A percentile compares a stretch with the other conserved stretches of the same genome.
Conservation (phyloP, 2,888 invertebrate genomes). For the Epiblema foenella region DNA sequence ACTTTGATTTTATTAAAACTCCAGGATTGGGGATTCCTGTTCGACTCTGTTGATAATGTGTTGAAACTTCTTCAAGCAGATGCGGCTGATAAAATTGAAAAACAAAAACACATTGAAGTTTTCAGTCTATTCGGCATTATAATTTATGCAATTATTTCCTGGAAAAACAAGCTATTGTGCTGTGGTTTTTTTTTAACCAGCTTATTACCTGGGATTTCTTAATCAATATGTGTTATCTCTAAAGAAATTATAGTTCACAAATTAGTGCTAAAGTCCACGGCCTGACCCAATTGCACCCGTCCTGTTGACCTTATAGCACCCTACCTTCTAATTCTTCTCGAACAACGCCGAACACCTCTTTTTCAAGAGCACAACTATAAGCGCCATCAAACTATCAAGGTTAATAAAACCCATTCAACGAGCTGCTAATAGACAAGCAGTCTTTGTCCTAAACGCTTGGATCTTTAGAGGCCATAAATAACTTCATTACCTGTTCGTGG, state of each 20-base stretch:
- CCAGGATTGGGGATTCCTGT: constrained; percentile 20
- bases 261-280: no score
- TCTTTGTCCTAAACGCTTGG: constrained; percentile 40
- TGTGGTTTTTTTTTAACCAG: no score
- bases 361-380: constrained; percentile 46
- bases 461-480: constrained; percentile 75
- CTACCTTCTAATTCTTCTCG: no score
- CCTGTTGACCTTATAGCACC: background rate
- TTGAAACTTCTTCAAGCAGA: background rate
- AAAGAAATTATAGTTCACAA: background rate
- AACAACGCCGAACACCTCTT: constrained; percentile 29
- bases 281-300: background rate
- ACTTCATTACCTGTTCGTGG: constrained; percentile 79
- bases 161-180: no score
- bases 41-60: background rate
- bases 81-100: background rate
- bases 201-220: background rate
- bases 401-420: constrained; percentile 39
- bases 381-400: constrained; percentile 40
- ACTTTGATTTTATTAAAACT: constrained; percentile 66
- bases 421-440: constrained; percentile 40
- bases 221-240: background rate
- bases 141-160: no score
- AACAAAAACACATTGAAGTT: background rate
- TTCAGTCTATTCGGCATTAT: background rate